Percentiles rank a stretch among this genome's conserved stretches.
Conservation (phyloP, 2,797 vertebrate genomes). For the Acridotheres tristis region DNA sequence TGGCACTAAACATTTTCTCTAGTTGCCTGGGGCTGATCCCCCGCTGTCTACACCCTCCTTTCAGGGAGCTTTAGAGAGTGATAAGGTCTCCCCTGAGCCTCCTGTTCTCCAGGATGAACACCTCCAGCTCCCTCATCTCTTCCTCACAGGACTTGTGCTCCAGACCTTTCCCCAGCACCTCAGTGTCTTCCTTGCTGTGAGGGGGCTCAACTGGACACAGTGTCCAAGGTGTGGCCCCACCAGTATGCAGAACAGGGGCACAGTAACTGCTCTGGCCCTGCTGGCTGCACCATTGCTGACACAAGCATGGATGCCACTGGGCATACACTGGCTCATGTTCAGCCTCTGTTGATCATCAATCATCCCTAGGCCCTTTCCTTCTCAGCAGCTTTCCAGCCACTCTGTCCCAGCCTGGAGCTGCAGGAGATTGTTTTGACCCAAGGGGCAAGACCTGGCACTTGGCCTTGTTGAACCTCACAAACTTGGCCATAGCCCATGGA, state of each 20-base stretch:
- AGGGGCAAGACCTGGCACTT: background rate
- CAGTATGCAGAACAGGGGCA: background rate
- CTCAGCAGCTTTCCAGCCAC: background rate
- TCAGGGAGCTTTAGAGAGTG: background rate
- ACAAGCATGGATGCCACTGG: too few relatives aligned
- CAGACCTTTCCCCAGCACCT: background rate
- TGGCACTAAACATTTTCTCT: background rate
- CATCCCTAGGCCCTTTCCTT: background rate
- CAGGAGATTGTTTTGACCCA: background rate
- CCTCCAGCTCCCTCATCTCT: background rate
- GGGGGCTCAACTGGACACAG: fast-evolving
- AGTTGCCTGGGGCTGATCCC: background rate
- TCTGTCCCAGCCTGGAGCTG: background rate
- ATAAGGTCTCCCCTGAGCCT: background rate
- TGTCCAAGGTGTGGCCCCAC: background rate
- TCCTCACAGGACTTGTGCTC: background rate
- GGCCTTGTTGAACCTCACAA: background rate
- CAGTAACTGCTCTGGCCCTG: background rate
- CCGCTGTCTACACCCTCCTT: background rate
- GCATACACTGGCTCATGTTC: fast-evolving
- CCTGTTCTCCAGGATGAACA: background rate
- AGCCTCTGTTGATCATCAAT: background rate
- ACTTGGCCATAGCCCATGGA: fast-evolving
- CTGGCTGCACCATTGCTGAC: background rate
- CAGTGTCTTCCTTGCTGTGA: background rate